Percentiles rank a stretch among this genome's conserved stretches.
These are phyloP conservation scores for Fregata magnificens DNA, from an alignment of 2,113 vertebrate species.

Conservation along the genomic window DNA sequence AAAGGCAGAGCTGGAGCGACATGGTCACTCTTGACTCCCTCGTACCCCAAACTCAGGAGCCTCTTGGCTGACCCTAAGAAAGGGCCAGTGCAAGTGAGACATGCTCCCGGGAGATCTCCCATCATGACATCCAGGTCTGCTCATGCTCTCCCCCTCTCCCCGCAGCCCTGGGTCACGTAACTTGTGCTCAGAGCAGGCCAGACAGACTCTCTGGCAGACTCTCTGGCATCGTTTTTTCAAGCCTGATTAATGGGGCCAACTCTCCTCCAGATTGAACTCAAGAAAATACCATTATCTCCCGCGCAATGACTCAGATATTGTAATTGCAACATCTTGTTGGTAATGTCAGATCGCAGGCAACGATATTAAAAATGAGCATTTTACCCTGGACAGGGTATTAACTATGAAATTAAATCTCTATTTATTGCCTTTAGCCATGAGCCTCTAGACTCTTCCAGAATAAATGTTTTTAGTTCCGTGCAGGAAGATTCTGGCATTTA, in stretches of 20 bases:
- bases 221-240: constrained; percentile 49
- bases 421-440: constrained; percentile 64
- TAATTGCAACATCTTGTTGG: constrained; percentile 66
- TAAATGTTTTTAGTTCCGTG: constrained; percentile 66
- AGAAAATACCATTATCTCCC: constrained; percentile 67
- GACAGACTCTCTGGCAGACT: constrained; percentile 67
- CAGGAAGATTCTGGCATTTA: constrained; percentile 31
- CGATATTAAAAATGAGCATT: constrained; percentile 65
- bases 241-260: constrained; percentile 64
- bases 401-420: constrained; percentile 53
- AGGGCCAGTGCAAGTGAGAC: not conserved
- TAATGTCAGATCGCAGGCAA: constrained; percentile 67
- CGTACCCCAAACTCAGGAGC: fast-evolving
- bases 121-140: not conserved
- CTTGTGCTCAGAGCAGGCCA: not conserved
- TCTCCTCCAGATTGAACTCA: constrained; percentile 62
- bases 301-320: constrained; percentile 62
- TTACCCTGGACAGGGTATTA: constrained; percentile 55
- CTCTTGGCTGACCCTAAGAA: not conserved
- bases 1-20: not conserved
- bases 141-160: not conserved
- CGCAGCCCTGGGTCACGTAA: not conserved
- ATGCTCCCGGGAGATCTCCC: not conserved
- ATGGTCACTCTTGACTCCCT: not conserved
- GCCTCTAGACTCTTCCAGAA: constrained; percentile 50